These are phyloP conservation scores for Melitaea cinxia DNA, from an alignment of 1,140 invertebrate genomes.

Conservation along the genomic window DNA sequence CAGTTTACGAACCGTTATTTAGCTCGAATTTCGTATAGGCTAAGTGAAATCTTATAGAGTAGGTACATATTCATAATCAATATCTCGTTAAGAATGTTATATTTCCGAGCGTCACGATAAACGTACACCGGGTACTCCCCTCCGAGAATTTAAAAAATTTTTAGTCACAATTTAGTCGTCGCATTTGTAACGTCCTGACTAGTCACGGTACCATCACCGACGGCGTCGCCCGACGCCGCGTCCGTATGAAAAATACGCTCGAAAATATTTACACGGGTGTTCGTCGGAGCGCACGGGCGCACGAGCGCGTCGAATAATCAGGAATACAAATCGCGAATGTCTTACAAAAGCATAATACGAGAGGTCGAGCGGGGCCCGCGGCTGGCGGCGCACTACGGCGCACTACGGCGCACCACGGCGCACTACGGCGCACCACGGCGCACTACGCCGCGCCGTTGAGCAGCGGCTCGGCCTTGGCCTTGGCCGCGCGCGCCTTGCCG, in stretches of 20 bases:
- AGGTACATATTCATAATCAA: constrained; percentile 47
- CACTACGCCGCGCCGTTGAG: constrained; percentile 54
- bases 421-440: constrained; percentile 19
- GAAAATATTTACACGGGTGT: constrained; percentile 75
- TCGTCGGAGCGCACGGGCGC: background rate
- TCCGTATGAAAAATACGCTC: constrained; percentile 74
- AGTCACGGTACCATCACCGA: constrained; percentile 35
- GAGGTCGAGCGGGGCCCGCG: constrained; percentile 57
- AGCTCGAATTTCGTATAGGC: constrained; percentile 44
- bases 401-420: constrained; percentile 8
- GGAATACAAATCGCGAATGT: constrained; percentile 79
- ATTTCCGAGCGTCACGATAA: constrained; percentile 57
- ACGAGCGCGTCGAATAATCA: constrained; percentile 69
- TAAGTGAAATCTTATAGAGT: constrained; percentile 45
- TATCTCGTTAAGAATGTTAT: constrained; percentile 54
- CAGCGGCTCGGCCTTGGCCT: constrained; percentile 50
- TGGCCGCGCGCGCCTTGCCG: constrained; percentile 50
- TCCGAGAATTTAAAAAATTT: constrained; percentile 44
- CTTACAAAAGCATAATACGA: constrained; percentile 78
- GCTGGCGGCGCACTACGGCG: constrained; percentile 52
- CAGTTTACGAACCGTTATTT: constrained; percentile 32
- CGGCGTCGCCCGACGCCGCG: background rate
- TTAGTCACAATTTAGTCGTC: constrained; percentile 35
- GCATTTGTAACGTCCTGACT: constrained; percentile 33
- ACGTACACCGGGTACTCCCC: constrained; percentile 44